Evolutionary conservation across 2,888 invertebrate genomes (phyloP), one percentile per base, ranked within the genome.

Genomic region (Halictus quadricinctus): DNA sequence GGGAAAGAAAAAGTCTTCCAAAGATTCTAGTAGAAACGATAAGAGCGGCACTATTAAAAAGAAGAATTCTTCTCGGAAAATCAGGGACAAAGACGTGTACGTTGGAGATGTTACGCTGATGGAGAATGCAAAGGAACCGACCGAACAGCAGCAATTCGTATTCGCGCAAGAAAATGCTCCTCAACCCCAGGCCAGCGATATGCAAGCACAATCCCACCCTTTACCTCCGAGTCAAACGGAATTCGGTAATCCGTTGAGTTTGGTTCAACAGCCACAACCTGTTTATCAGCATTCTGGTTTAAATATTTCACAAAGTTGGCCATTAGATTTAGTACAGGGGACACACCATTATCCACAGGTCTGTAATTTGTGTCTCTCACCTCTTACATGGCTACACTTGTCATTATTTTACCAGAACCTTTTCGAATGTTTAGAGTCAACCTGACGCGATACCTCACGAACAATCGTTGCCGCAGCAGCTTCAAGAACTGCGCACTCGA

Each of bases 291-390:
- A 93, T 82, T 82, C 92, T 25, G 90, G 89, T 21, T 84, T 94
- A 64, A 93, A 90, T 58, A 91, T 94, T 48, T 88, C 91, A 0
- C 94, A 94, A 84, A 93, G 90, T 88, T 94, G 94, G 94, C 94
- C 94, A 1, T 83, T 94, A 54, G 94, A 94, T 90, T 90, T 94
- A 72, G 94, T 93, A 43, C 94, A 94, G 89, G 91, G 92, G 77
- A 91, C 87, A 81, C 93, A 94, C 87, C 93, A 93, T 85, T 93
- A 93, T 84, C 83, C 92, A 41, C 93, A 94, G 90, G 94, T 94
- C 70, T 46, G 83, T 83, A 76, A 64, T 54, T 21, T 41, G 41
- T 25, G 0, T 13, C 12, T 13, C 18, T 1, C 21, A 2, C 21
- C 6, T 25, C 21, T 43, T 60, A 5, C 48, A 2, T 0, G 18